Evolutionary conservation across 2,797 vertebrate genomes (phyloP), one percentile per base, ranked within the genome.

Genomic region (Typhlichthys subterraneus): DNA sequence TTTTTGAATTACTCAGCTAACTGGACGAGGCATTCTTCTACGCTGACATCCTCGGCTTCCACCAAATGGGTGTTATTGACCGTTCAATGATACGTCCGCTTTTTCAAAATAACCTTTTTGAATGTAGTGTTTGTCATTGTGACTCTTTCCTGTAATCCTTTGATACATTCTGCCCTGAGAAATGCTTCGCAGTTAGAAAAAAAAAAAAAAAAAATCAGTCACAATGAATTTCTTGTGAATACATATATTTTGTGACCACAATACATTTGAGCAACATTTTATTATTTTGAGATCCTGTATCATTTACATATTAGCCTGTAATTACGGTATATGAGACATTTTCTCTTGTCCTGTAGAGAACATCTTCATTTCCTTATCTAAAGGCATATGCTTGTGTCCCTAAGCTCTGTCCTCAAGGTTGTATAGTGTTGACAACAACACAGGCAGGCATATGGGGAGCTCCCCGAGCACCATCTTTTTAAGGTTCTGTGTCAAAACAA

Each of bases 1-100:
- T 64, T 65, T 87, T 88, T 85, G 86, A 88, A 88, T 88, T 77
- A 82, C 82, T 80, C 77, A 11, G 47, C 78, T 82, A 80, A 87
- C 85, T 85, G 83, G 84, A 85, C 88, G 70, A 76, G 73, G 67
- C 50, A 38, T 52, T 68, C 66, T 57, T 59, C 65, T 49, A 55
- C 72, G 65, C 84, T 82, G 84, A 90, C 66, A 65, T 85, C 70
- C 45, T 82, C 77, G 3, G 23, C 23, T 14, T 72, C 67, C 67
- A 17, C 82, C 51, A 87, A 83, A 85, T 69, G 63, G 75, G 47
- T 73, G 63, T 72, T 83, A 89, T 89, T 49, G 82, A 87, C 83
- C 76, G 57, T 53, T 17, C 48, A 19, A 68, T 65, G 65, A 77
- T 70, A 17, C 79, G 82, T 79, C 75, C 75, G 76, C 82, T 78